Percentiles rank a stretch among this genome's conserved stretches.
These are phyloP conservation scores for Oscheius sp. DNA, from an alignment of 2,888 invertebrate genomes.

Conservation along the genomic window DNA sequence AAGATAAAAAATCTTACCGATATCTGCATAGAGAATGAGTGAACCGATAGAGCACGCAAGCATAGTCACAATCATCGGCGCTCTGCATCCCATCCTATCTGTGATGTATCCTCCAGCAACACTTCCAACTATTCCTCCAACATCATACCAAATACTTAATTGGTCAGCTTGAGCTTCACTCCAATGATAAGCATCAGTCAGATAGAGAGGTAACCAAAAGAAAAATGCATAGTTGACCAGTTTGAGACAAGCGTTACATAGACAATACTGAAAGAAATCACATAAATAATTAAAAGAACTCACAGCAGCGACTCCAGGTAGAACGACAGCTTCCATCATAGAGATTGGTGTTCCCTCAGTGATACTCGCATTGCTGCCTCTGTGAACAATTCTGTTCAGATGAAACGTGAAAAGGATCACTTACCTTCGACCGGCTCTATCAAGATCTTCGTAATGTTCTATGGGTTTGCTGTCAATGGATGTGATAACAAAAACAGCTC, in stretches of 20 bases:
- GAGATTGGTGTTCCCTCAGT: conserved; percentile 53
- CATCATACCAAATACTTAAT: conserved; percentile 74
- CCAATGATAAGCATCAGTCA: conserved; percentile 67
- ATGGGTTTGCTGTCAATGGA: conserved; percentile 72
- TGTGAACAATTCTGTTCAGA: conserved; percentile 30
- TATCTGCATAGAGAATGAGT: conserved; percentile 60
- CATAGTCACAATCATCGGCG: conserved; percentile 64
- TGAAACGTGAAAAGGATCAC: not conserved
- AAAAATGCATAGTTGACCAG: conserved; percentile 75
- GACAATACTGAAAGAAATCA: conserved; percentile 74
- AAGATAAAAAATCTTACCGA: conserved; percentile 28
- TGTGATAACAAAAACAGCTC: conserved; percentile 44
- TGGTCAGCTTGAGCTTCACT: conserved; percentile 70
- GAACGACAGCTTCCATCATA: conserved; percentile 59
- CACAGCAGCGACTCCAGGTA: conserved; percentile 67
- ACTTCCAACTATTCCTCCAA: conserved; percentile 73
- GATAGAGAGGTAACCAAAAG: conserved; percentile 74
- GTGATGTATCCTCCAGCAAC: conserved; percentile 67
- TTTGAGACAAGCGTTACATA: conserved; percentile 74
- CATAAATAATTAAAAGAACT: too few relatives aligned
- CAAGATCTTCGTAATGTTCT: conserved; percentile 51
- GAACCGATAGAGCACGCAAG: conserved; percentile 63
- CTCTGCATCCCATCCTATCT: conserved; percentile 65
- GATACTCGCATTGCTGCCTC: conserved; percentile 22
- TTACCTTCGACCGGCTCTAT: conserved; percentile 19